Evolutionary conservation across 1,140 invertebrate genomes (phyloP), one percentile per base, ranked within the genome.

Genomic region (Habropoda laboriosa): DNA sequence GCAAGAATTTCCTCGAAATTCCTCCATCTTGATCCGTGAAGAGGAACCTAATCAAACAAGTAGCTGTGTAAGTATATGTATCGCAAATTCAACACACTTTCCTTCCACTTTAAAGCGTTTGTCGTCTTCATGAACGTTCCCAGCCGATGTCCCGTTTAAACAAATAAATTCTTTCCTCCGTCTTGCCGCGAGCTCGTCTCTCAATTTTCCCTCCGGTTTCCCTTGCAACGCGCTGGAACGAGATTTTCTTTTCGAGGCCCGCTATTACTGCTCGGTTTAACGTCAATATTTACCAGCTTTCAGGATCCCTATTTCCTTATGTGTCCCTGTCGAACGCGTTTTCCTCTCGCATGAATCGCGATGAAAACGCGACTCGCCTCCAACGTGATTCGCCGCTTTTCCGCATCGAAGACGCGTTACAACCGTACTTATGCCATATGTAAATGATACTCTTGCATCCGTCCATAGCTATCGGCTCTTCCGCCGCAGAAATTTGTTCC

Each of bases 211-310:
- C 55, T n/a, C 18, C 24, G 5, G 27, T 35, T 47, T 30, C 68
- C 18, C 49, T 16, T 35, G 30, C 6, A 40, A 16, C 35, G 24
- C 35, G 68, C 21, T 32, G 40, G 21, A 35, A 60, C 42, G 55
- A 60, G 70, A 73, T 73, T 73, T 60, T 73, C 30, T 35, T 73
- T 60, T 35, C 55, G 24, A 61, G n/a, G 32, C 21, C n/a, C 21
- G 30, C 70, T 49, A 73, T 73, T 73, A 73, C 38, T 21, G 27
- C 49, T 75, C 58, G 42, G 58, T 74, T 66, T 75, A 64, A 75
- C 72, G 47, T 64, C 72, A 75, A 73, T 73, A 73, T 73, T 73
- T 73, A 61, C 60, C 60, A 64, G 24, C 60, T 64, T 38, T 53
- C 60, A 53, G 27, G 47, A 75, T 60, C 30, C 45, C 45, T 51